phyloP scores from a whole-genome alignment of 2,113 vertebrate genomes.

The Melozone crissalis region DNA sequence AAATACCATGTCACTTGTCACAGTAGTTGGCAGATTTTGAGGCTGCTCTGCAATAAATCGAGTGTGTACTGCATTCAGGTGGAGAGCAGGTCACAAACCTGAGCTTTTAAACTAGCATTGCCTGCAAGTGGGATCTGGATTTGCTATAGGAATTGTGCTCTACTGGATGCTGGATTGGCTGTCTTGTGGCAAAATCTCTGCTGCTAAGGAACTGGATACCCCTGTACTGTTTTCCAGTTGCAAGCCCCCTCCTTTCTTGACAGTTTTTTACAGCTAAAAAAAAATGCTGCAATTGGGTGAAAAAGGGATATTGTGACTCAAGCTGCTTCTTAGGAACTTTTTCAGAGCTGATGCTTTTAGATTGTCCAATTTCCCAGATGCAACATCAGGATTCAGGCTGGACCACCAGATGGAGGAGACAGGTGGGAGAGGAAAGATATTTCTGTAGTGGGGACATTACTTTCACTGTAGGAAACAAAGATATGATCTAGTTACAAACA shows the following conservation, averaged over 20 bases:
- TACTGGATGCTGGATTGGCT: background rate
- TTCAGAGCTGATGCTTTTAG: background rate
- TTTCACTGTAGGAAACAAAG: background rate
- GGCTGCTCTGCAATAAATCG: background rate
- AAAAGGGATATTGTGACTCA: background rate
- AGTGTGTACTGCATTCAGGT: background rate
- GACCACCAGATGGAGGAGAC: background rate
- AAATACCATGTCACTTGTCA: background rate
- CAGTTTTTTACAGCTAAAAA: background rate
- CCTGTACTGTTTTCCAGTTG: background rate
- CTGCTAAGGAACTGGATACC: background rate
- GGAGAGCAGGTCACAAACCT: background rate
- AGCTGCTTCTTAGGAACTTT: background rate
- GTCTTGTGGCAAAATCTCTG: background rate
- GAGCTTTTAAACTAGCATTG: background rate
- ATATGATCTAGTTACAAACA: background rate
- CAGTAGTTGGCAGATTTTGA: background rate
- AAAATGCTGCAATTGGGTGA: background rate
- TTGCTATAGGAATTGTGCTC: background rate
- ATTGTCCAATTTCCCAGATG: background rate
- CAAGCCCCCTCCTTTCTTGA: background rate
- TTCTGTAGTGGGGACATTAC: background rate
- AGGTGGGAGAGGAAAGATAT: background rate
- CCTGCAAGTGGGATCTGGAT: background rate
- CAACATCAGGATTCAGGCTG: background rate